phyloP scores from a whole-genome alignment of 2,113 vertebrate species.

The Anseranas semipalmata region DNA sequence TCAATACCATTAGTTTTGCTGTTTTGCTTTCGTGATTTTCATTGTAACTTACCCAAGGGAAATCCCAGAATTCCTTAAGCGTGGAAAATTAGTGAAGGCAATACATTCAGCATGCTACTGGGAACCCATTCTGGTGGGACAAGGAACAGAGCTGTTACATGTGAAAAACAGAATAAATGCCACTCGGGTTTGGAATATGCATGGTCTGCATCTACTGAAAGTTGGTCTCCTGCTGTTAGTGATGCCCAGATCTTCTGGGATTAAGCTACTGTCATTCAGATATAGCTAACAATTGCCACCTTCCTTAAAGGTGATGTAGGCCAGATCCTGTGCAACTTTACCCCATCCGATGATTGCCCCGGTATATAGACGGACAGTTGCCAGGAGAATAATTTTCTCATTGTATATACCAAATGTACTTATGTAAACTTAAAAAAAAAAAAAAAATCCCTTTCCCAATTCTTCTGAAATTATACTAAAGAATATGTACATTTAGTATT shows the following conservation, averaged over 20 bases:
- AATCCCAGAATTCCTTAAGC: background rate
- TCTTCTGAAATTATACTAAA: conserved; percentile 29
- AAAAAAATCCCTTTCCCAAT: conserved; percentile 12
- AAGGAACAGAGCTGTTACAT: background rate
- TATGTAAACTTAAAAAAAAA: conserved; percentile 27
- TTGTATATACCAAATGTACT: background rate
- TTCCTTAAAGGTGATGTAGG: background rate
- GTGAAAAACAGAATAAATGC: background rate
- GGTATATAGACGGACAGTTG: background rate
- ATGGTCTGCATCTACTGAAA: background rate
- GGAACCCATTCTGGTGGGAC: background rate
- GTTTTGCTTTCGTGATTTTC: background rate
- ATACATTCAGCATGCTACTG: background rate
- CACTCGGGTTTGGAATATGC: background rate
- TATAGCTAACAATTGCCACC: background rate
- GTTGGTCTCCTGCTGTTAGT: background rate
- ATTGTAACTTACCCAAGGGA: background rate
- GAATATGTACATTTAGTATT: background rate
- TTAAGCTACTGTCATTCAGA: background rate
- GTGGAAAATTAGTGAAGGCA: background rate
- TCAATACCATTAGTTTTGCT: background rate
- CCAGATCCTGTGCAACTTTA: background rate
- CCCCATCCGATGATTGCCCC: background rate
- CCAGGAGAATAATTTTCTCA: background rate
- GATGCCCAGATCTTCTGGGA: background rate